Base-by-base conservation (phyloP, 2,888 invertebrate genomes). In the Rhimphoctona megacephalus region DNA sequence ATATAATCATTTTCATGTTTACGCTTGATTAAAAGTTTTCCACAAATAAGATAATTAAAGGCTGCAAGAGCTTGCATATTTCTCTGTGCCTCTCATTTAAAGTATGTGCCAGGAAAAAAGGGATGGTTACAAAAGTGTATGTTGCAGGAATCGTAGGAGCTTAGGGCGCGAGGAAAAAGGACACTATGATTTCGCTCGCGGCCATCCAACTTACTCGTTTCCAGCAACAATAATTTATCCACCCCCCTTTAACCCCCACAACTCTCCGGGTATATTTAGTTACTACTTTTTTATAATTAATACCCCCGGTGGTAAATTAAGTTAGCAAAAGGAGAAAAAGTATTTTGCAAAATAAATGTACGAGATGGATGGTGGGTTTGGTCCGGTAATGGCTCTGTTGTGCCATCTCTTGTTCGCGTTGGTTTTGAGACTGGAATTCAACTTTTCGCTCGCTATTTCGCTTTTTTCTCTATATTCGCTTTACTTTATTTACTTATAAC, bases 211-310 rank as follows among this genome's bases (percentile, higher is more conserved):
- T 80, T 80, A 54, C 76, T 70, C 76, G 66, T 85, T 74, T 66
- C 49, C 83, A 85, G 54, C 69, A 74, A 52, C 64, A 22, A 79
- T 83, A 80, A 84, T 43, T n/a, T 39, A 52, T 14, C 61, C 74
- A 36, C 49, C 57, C 25, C 36, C 76, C 43, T n/a, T 9, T 2
- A 52, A 25, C 19, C 49, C 43, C 46, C 54, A 22, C 77, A 67
- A 36, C 89, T 91, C 88, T 90, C 89, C 88, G 91, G 91, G 91
- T 92, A 92, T 85, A 85, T 93, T 93, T 92, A 92, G 93, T 93
- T 92, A 92, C 92, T 91, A 92, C 92, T 92, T 93, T 92, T 92
- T 92, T 92, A 93, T 93, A 93, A 93, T 93, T 93, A 92, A 93
- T 93, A 93, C 92, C 91, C 90, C 91, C 91, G 92, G 90, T 91